phyloP scores from a whole-genome alignment of 1,140 invertebrate genomes.

The Phenacoccus solenopsis region DNA sequence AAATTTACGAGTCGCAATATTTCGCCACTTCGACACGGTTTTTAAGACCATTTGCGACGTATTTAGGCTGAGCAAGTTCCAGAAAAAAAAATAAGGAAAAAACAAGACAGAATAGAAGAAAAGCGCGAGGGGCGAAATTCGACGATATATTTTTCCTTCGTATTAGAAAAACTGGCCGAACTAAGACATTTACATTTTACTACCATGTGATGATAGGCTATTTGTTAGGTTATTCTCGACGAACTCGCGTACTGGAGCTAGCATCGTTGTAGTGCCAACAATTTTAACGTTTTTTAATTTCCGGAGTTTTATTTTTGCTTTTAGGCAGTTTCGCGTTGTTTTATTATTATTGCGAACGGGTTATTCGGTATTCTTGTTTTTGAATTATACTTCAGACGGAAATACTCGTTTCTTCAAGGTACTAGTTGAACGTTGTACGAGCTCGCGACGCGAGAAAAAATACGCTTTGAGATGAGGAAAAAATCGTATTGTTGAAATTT shows the following conservation, averaged over 20 bases:
- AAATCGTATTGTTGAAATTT: neutral
- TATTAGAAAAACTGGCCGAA: neutral
- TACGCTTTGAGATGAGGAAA: no score
- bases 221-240: no score
- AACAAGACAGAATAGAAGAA: neutral
- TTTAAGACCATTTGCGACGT: neutral
- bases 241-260: no score
- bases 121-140: neutral
- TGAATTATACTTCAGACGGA: no score
- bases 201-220: neutral
- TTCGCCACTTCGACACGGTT: neutral
- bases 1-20: neutral
- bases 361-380: neutral
- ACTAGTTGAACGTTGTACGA: neutral
- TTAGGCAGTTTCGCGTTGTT: no score
- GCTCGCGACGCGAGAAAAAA: no score
- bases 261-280: neutral
- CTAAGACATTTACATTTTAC: neutral
- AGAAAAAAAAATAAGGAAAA: neutral
- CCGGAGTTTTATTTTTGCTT: neutral
- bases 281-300: neutral
- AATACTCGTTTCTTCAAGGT: neutral
- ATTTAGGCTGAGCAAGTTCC: no score
- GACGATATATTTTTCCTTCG: neutral
- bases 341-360: neutral